Base-by-base conservation (phyloP, 2,113 vertebrate genomes). In the Lepus europaeus region DNA sequence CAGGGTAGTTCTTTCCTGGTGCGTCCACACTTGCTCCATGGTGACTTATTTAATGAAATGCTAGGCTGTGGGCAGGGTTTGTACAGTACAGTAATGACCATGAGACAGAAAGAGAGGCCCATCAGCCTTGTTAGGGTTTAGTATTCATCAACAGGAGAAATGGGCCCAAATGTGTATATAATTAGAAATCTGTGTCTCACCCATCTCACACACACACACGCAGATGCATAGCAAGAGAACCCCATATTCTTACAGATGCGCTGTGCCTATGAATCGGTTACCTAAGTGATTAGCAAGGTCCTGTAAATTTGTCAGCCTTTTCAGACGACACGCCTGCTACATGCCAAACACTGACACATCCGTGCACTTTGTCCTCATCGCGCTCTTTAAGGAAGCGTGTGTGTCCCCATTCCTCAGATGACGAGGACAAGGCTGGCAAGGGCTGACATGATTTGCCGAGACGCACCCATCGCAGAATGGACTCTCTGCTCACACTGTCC, bases 391-490 rank as follows among this genome's bases (percentile, higher is more conserved):
- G 20, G n/a, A 85, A 70, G 10, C 87, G 53, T 3, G 20, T 25
- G 19, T 27, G 22, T 53, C 49, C 81, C 70, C 79, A 61, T 74
- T 93, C 93, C 66, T 82, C 69, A 94, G 70, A 79, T 83, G 69
- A 59, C 27, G 86, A 25, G 69, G 56, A 29, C 22, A 5, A 90
- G 39, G 22, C 19, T 70, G 45, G 3, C 25, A 45, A 72, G 53
- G 63, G 31, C 19, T 36, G 59, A 17, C 22, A 16, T 59, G 33
- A 33, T 63, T 69, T 45, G 31, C 8, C 29, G 53, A 68, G 66
- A 85, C 76, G 64, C 27, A 6, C 25, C 20, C 17, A 23, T n/a
- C 63, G 45, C 49, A 45, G 31, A 81, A 19, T 33, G 89, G 64
- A 2, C 22, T 78, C 68, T 88, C 25, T 14, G 22, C 6, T 66